Conservation (phyloP, 1,140 invertebrate species). For the Drosophila elegans region DNA sequence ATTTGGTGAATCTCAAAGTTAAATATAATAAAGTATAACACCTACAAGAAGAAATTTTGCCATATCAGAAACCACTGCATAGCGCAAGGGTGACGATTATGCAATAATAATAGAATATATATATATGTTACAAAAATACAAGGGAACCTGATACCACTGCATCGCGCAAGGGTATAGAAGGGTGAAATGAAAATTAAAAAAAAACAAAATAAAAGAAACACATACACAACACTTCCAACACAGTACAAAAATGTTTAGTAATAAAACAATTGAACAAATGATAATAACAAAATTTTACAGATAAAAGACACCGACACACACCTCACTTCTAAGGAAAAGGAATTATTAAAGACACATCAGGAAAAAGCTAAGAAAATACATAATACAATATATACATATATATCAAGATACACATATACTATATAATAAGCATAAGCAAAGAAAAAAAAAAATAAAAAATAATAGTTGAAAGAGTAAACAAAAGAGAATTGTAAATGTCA, state of each 20-base stretch:
- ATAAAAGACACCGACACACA: constrained; percentile 3
- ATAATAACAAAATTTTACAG: not conserved
- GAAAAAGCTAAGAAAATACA: not conserved
- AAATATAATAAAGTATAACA: no score
- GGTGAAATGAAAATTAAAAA: not conserved
- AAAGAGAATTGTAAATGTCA: constrained; percentile 5
- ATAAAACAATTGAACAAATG: constrained; percentile 10
- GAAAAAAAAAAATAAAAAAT: no score
- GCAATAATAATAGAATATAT: constrained; percentile 1
- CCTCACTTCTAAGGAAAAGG: constrained; percentile 8
- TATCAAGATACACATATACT: no score
- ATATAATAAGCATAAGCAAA: constrained; percentile 1
- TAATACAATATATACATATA: no score
- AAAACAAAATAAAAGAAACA: no score
- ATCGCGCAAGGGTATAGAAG: constrained; percentile 9
- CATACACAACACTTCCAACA: constrained; percentile 1
- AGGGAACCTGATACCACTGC: constrained; percentile 7
- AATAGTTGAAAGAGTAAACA: constrained; percentile 1
- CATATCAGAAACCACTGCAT: constrained; percentile 1
- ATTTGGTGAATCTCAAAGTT: no score
- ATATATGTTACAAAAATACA: not conserved
- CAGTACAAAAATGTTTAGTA: constrained; percentile 3
- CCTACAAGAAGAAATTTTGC: no score
- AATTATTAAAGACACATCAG: constrained; percentile 5
- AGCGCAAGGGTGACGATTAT: constrained; percentile 5